phyloP scores from a whole-genome alignment of 2,797 vertebrate genomes.

The Rhabdomys pumilio region DNA sequence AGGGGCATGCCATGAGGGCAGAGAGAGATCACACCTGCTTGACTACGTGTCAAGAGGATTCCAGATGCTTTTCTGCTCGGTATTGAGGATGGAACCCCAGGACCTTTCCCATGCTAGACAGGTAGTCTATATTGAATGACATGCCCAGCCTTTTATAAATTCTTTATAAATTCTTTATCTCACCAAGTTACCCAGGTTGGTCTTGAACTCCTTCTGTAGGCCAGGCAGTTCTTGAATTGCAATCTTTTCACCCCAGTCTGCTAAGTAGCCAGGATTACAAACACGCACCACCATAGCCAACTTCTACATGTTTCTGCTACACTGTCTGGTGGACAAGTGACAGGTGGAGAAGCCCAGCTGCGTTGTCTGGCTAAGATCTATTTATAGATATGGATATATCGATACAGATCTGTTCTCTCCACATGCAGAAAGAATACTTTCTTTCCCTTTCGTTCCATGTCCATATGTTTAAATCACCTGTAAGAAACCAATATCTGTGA shows the following conservation, averaged over 20 bases:
- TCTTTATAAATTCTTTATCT: not conserved
- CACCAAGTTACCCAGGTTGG: not conserved
- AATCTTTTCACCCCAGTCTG: not conserved
- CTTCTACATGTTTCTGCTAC: slow-evolving; percentile 31
- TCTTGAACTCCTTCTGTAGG: not conserved
- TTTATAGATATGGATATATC: slow-evolving; percentile 42
- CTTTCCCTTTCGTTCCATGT: slow-evolving; percentile 63
- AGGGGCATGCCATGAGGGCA: not conserved
- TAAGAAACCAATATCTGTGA: slow-evolving; percentile 48
- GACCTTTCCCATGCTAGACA: not conserved
- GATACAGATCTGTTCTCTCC: slow-evolving; percentile 31
- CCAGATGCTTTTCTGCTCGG: not conserved
- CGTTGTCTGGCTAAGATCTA: slow-evolving; percentile 61
- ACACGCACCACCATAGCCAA: not conserved
- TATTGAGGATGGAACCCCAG: not conserved
- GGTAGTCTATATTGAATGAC: not conserved
- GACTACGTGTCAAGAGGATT: not conserved
- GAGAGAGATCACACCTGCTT: not conserved
- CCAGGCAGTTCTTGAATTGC: not conserved
- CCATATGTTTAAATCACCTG: slow-evolving; percentile 58
- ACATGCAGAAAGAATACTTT: slow-evolving; percentile 41
- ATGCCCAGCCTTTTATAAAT: not conserved
- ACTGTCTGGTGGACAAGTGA: slow-evolving; percentile 5
- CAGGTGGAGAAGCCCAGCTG: slow-evolving; percentile 16
- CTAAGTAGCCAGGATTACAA: not conserved